These are phyloP conservation scores for Mustela erminea DNA, from an alignment of 2,797 vertebrate genomes.

Conservation along the genomic window DNA sequence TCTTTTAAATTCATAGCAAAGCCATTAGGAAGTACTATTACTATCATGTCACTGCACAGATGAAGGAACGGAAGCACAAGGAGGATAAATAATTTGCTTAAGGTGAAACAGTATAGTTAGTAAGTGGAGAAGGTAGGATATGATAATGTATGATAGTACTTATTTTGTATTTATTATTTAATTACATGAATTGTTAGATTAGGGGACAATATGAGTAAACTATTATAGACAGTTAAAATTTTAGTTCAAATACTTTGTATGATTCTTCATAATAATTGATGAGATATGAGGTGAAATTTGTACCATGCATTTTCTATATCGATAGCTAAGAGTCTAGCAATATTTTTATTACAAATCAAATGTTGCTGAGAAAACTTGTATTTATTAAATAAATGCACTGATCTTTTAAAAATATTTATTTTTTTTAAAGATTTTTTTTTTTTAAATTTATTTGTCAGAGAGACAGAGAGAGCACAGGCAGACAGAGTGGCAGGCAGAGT, in stretches of 20 bases:
- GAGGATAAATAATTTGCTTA: not conserved
- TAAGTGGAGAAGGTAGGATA: not conserved
- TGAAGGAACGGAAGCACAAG: not conserved
- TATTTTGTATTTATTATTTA: not conserved
- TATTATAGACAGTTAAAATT: not conserved
- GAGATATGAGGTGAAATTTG: not conserved
- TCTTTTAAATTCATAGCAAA: not conserved
- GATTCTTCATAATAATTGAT: not conserved
- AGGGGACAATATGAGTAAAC: not conserved
- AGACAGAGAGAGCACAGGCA: no score
- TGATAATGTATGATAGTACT: not conserved
- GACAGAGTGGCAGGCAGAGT: no score
- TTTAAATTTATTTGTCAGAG: no score
- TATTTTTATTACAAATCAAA: constrained; percentile 45
- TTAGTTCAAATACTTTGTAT: constrained; percentile 26
- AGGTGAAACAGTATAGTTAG: not conserved
- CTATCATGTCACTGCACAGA: not conserved
- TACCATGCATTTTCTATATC: not conserved
- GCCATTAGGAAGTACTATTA: not conserved
- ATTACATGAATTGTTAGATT: not conserved
- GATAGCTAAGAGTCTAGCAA: not conserved
- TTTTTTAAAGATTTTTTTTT: no score
- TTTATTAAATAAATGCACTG: not conserved
- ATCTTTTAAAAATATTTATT: not conserved
- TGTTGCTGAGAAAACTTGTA: not conserved